These are phyloP conservation scores for Acanthosepion lycidas DNA, from an alignment of 2,888 invertebrate genomes.

Conservation along the genomic window DNA sequence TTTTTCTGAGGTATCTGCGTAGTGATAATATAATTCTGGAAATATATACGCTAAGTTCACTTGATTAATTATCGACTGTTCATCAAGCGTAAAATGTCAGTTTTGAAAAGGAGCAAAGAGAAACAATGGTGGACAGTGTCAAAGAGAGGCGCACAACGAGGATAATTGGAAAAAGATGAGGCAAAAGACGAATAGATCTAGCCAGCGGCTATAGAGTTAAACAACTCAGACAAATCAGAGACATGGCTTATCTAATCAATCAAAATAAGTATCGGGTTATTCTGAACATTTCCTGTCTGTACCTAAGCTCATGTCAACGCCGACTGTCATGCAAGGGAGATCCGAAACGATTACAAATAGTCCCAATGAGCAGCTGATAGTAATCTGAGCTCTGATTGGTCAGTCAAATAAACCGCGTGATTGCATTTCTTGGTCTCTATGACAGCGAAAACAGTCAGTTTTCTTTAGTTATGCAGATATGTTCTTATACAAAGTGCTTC, in stretches of 20 bases:
- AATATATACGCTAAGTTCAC: no score
- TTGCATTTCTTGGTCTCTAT: not conserved
- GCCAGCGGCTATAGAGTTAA: no score
- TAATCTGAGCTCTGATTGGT: not conserved
- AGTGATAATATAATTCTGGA: no score
- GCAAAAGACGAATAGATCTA: no score
- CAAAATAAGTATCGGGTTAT: slow-evolving; percentile 11
- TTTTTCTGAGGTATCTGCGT: no score
- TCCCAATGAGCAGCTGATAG: not conserved
- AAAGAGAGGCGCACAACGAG: no score
- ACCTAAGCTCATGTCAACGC: not conserved
- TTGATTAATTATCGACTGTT: no score
- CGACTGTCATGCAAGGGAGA: not conserved
- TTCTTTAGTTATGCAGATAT: not conserved
- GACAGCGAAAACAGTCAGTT: not conserved
- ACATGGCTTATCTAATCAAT: not conserved
- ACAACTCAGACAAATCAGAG: not conserved
- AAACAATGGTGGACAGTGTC: no score
- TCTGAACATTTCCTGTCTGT: not conserved
- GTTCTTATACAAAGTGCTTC: not conserved
- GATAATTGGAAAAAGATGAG: no score
- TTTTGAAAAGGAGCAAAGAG: no score
- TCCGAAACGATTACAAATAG: not conserved
- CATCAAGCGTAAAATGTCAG: no score
- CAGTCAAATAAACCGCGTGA: not conserved